Base-by-base conservation (phyloP, 2,888 invertebrate species). In the Lampropteryx suffumata region DNA sequence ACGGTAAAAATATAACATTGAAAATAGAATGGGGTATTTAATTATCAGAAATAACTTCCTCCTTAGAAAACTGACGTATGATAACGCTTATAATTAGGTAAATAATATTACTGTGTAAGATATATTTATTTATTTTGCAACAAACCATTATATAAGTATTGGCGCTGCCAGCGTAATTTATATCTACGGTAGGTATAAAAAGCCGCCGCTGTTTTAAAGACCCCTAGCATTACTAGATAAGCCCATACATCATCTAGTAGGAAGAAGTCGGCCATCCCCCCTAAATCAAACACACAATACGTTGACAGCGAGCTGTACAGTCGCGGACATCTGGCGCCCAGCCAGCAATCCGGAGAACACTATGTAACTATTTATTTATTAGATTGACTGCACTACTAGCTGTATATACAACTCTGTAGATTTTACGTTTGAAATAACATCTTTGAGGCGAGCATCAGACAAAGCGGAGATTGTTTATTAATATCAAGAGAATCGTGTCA, bases 281-380 rank as follows among this genome's bases (percentile, higher is more conserved):
- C 43, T 50, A 50, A 39, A 43, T 50, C 49, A 37, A 37, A 37
- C 28, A 21, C 26, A 43, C 49, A 43, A 50, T 43, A 50, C 49
- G 49, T 29, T 39, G 49, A 39, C 49, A 50, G 36, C 27, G 9
- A 0, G 24, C 24, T 26, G 30, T 35, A 11, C 13, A 17, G 36
- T 11, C 35, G 9, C 42, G 33, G 39, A 13, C 28, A 7, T n/a
- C 40, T 40, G 42, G 26, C 49, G 17, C 36, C 6, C 6, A 7
- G 49, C 42, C 32, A 42, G 30, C 37, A 29, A 12, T 9, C 37
- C 10, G 11, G 9, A 6, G 8, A 1, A 35, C 24, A 13, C n/a
- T 30, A 12, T 21, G 21, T 14, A 6, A 13, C 41, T 28, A 33
- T 35, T 40, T 47, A 41, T 47, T 41, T 41, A 35, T 41, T 30